These are phyloP conservation scores for Rattus norvegicus DNA, from an alignment of 2,113 vertebrate species.

Conservation along the genomic window DNA sequence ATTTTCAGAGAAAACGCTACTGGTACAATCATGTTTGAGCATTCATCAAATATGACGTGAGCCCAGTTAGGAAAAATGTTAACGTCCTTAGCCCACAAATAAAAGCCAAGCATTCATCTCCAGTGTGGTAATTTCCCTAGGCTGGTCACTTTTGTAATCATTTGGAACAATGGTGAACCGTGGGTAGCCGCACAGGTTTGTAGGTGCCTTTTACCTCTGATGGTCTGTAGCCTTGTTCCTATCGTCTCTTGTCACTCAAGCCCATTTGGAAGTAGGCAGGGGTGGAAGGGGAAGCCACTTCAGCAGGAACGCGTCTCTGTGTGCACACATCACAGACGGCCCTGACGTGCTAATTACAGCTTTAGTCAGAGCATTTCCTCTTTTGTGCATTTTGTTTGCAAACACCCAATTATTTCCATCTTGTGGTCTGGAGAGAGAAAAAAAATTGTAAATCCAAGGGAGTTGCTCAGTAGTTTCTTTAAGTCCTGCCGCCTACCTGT, in stretches of 20 bases:
- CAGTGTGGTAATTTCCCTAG: constrained; percentile 39
- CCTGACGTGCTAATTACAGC: constrained; percentile 73
- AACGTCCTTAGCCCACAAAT: constrained; percentile 39
- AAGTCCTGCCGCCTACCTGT: neutral
- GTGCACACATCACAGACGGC: constrained; percentile 2
- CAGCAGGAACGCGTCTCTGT: constrained; percentile 42
- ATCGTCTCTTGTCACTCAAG: neutral
- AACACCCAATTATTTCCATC: constrained; percentile 76
- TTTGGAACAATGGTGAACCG: neutral
- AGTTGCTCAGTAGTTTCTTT: neutral
- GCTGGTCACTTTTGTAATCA: constrained; percentile 11
- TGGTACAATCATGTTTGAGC: constrained; percentile 66
- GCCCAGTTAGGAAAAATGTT: constrained; percentile 58
- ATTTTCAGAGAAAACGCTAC: constrained; percentile 73
- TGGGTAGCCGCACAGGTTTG: neutral
- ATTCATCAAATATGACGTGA: constrained; percentile 72
- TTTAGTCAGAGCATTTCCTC: constrained; percentile 68
- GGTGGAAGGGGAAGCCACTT: constrained; percentile 8
- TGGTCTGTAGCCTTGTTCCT: neutral
- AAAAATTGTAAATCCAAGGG: neutral
- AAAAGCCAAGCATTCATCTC: constrained; percentile 29
- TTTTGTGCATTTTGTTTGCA: constrained; percentile 72
- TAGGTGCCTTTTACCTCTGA: neutral
- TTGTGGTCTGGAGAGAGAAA: neutral
- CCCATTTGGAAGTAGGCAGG: neutral